These are phyloP conservation scores for Nephila pilipes DNA, from an alignment of 1,140 invertebrate species.

Conservation along the genomic window DNA sequence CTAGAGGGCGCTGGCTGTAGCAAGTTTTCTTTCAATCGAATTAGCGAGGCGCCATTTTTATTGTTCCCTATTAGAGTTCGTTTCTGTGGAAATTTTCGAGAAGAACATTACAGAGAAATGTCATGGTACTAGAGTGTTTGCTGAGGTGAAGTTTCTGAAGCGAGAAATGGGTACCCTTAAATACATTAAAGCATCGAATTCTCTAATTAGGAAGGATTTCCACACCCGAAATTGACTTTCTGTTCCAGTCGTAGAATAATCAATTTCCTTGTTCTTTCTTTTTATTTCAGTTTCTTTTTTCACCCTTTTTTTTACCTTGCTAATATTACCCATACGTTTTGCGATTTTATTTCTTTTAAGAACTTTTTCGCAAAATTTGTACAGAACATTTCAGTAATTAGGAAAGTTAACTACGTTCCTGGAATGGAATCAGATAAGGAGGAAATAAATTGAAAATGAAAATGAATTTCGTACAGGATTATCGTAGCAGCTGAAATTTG, in stretches of 20 bases:
- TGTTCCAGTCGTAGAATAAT: not conserved
- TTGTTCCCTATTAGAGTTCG: slow-evolving; percentile 23
- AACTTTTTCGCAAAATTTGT: not conserved
- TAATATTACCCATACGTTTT: not conserved
- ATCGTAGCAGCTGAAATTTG: too few relatives aligned
- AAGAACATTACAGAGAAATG: not conserved
- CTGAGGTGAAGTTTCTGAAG: not conserved
- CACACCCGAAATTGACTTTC: slow-evolving; percentile 1
- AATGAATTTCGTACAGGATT: too few relatives aligned
- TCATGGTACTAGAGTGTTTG: slow-evolving; percentile 76
- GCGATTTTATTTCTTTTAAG: not conserved
- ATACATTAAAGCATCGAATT: slow-evolving; percentile 11
- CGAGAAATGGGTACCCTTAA: slow-evolving; percentile 45
- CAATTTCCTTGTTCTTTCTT: not conserved
- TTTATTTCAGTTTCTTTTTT: not conserved
- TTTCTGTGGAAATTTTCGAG: slow-evolving; percentile 11
- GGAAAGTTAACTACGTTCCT: too few relatives aligned
- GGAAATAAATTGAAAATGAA: too few relatives aligned
- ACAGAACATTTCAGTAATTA: too few relatives aligned
- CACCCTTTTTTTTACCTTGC: not conserved
- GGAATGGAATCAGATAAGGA: too few relatives aligned
- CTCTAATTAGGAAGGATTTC: slow-evolving; percentile 1
- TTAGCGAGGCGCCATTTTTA: slow-evolving; percentile 4
- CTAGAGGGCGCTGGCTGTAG: not conserved
- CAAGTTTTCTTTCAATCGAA: slow-evolving; percentile 28